Evolutionary conservation across 1,140 invertebrate species (phyloP).

Genomic region (Ceratosolen solmsi): DNA sequence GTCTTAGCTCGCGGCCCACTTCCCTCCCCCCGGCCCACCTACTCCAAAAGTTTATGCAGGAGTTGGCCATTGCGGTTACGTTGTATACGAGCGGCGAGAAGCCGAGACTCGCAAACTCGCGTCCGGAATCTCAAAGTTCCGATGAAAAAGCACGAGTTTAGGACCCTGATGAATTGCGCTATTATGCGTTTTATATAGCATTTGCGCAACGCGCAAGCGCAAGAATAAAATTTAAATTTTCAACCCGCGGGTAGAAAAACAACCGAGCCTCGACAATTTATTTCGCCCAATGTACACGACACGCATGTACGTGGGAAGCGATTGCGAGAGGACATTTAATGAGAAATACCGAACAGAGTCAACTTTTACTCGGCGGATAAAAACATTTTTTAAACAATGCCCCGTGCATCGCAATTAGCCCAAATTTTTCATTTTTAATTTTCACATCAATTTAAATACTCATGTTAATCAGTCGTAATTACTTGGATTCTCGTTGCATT

Average conservation of each 20-base stretch:
- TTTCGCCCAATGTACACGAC: not conserved
- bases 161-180: conserved; percentile 44
- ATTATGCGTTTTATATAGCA: conserved; percentile 42
- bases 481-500: too few relatives aligned
- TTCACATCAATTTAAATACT: too few relatives aligned
- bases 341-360: not conserved
- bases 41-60: not conserved
- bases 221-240: conserved; percentile 46
- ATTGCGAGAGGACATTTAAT: not conserved
- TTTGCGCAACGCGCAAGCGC: not conserved
- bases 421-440: too few relatives aligned
- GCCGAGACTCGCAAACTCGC: not conserved
- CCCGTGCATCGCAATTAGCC: too few relatives aligned
- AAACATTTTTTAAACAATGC: too few relatives aligned
- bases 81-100: conserved; percentile 3
- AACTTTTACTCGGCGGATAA: too few relatives aligned
- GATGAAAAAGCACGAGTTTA: conserved; percentile 46
- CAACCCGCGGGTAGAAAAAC: not conserved
- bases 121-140: conserved; percentile 43
- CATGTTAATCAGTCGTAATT: too few relatives aligned
- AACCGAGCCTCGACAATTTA: conserved; percentile 37
- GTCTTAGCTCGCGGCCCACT: not conserved
- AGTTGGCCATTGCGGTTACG: not conserved
- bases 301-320: not conserved
- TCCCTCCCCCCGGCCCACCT: not conserved